Percentiles rank a stretch among this genome's conserved stretches.
phyloP scores from a whole-genome alignment of 2,113 vertebrate genomes.

The Lepidiolamprologus cunningtoni region DNA sequence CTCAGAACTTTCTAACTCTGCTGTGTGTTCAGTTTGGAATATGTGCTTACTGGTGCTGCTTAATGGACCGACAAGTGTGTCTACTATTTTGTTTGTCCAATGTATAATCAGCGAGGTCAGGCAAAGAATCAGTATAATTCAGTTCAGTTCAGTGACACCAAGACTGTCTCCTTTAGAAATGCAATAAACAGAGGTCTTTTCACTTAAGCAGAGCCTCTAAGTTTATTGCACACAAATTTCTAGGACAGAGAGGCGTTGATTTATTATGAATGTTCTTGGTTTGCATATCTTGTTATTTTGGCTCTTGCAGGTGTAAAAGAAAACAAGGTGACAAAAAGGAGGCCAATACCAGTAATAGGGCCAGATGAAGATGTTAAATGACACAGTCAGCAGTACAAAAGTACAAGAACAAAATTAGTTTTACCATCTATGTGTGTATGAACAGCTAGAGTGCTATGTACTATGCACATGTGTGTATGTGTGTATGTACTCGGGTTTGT shows the following conservation, averaged over 20 bases:
- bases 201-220: background rate
- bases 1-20: background rate
- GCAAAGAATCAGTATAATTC: background rate
- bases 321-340: background rate
- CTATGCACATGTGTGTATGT: background rate
- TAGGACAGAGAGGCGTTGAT: background rate
- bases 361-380: background rate
- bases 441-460: background rate
- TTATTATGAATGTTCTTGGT: background rate
- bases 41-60: background rate
- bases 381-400: background rate
- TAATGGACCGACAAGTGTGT: background rate
- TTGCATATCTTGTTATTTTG: background rate
- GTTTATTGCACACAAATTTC: background rate
- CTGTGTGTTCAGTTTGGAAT: background rate
- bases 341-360: background rate
- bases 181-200: background rate
- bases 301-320: conserved; percentile 7
- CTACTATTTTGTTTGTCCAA: background rate
- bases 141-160: background rate
- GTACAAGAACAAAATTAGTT: background rate
- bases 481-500: background rate
- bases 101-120: background rate
- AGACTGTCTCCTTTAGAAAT: background rate
- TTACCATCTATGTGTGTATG: background rate